Conservation (phyloP, 2,888 invertebrate genomes). For the Smittia sp. region DNA sequence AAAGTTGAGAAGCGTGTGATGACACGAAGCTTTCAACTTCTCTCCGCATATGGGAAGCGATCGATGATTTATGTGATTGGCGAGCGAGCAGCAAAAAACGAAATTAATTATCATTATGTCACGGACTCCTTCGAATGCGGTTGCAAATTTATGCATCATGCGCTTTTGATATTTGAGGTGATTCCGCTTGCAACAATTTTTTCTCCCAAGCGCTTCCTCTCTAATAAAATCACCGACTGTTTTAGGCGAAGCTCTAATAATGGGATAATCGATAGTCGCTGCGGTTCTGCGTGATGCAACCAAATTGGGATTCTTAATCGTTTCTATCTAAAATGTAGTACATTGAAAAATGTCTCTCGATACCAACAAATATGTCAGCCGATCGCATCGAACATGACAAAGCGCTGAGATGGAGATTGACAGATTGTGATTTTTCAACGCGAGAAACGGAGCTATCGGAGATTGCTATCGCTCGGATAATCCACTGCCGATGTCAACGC, state of each 20-base stretch:
- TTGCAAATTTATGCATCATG: background rate
- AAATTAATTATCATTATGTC: slow-evolving; percentile 39
- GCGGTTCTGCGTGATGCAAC: background rate
- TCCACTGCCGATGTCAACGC: background rate
- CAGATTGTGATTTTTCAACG: slow-evolving; percentile 34
- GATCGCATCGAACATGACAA: slow-evolving; percentile 8
- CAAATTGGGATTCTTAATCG: slow-evolving; percentile 18
- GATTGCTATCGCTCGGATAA: background rate
- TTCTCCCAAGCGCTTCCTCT: slow-evolving; percentile 5
- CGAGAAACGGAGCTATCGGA: background rate
- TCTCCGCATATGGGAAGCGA: slow-evolving; percentile 14
- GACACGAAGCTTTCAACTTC: slow-evolving; percentile 20
- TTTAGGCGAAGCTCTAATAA: slow-evolving; percentile 26
- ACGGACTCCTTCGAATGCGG: slow-evolving; percentile 8
- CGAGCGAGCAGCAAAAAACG: background rate
- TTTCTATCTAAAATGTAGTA: slow-evolving; percentile 20
- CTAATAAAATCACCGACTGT: slow-evolving; percentile 22
- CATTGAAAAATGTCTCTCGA: slow-evolving; percentile 37
- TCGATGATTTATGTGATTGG: slow-evolving; percentile 22
- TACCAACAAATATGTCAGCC: slow-evolving; percentile 37
- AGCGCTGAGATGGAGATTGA: slow-evolving; percentile 15
- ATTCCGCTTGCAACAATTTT: slow-evolving; percentile 4
- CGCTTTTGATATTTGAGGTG: background rate
- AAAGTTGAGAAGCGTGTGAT: slow-evolving; percentile 7
- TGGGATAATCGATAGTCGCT: background rate